A percentile compares a stretch with the other conserved stretches of the same genome.
These are phyloP conservation scores for Sceloporus undulatus DNA, from an alignment of 2,113 vertebrate genomes.

Conservation along the genomic window DNA sequence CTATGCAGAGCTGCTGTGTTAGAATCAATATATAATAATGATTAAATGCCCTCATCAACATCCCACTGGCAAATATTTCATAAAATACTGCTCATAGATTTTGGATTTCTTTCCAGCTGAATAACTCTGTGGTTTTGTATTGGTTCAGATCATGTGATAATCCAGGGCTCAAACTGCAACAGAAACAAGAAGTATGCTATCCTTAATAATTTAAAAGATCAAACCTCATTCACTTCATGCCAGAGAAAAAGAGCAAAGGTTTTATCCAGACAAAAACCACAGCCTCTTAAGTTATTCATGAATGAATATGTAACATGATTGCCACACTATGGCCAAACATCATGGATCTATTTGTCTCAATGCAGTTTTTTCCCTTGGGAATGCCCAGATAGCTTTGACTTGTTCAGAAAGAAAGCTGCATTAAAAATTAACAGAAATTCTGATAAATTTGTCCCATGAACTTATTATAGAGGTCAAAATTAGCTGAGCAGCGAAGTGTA, in stretches of 20 bases:
- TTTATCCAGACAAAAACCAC: slow-evolving; percentile 7
- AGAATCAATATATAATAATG: neutral
- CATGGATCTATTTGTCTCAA: neutral
- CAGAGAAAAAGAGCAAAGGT: neutral
- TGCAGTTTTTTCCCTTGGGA: neutral
- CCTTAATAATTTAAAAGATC: slow-evolving; percentile 46
- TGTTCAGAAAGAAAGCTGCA: neutral
- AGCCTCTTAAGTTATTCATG: slow-evolving; percentile 33
- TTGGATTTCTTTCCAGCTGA: neutral
- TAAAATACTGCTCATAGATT: neutral
- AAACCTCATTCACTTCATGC: slow-evolving; percentile 13
- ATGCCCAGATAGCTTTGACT: neutral
- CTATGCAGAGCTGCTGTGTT: neutral
- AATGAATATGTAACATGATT: neutral
- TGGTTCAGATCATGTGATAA: neutral
- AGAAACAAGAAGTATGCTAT: neutral
- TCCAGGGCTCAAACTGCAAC: neutral
- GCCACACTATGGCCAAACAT: slow-evolving; percentile 2
- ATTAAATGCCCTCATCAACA: neutral
- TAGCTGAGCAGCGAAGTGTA: neutral
- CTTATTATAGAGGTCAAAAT: slow-evolving; percentile 1
- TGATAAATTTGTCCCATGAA: neutral
- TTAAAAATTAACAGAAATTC: neutral
- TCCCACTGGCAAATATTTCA: neutral
- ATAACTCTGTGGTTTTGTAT: neutral